phyloP scores from a whole-genome alignment of 2,888 invertebrate species.

The Anthoptus insignis region DNA sequence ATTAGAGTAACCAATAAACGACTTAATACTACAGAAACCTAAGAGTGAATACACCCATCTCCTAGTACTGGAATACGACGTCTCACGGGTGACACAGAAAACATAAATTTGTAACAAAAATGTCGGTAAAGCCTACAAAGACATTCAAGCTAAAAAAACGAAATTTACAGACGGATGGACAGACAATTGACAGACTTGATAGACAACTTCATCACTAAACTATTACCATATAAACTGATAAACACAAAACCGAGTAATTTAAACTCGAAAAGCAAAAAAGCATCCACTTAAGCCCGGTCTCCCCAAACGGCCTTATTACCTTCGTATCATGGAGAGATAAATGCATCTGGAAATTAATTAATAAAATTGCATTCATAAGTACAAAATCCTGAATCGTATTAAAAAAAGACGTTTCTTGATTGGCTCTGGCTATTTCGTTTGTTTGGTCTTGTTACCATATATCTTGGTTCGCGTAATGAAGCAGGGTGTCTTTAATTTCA shows the following conservation, averaged over 20 bases:
- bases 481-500: conserved; percentile 44
- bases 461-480: conserved; percentile 49
- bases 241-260: too few species aligned
- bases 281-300: conserved; percentile 60
- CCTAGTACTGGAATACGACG: too few species aligned
- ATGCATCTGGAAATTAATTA: conserved; percentile 82
- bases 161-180: too few species aligned
- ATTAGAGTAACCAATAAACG: too few species aligned
- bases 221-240: conserved; percentile 10
- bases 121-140: too few species aligned
- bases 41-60: too few species aligned
- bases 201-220: not conserved
- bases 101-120: too few species aligned
- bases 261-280: conserved; percentile 27
- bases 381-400: conserved; percentile 49
- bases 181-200: not conserved
- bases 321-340: conserved; percentile 77
- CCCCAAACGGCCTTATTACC: conserved; percentile 74
- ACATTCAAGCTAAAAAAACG: too few species aligned
- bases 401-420: conserved; percentile 62
- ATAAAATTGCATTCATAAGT: conserved; percentile 77
- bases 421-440: conserved; percentile 59
- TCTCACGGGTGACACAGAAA: too few species aligned
- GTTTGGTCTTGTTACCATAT: conserved; percentile 52
- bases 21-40: too few species aligned